A percentile compares a stretch with the other conserved stretches of the same genome.
phyloP scores from a whole-genome alignment of 2,888 invertebrate genomes.

The Agrotis segetum region DNA sequence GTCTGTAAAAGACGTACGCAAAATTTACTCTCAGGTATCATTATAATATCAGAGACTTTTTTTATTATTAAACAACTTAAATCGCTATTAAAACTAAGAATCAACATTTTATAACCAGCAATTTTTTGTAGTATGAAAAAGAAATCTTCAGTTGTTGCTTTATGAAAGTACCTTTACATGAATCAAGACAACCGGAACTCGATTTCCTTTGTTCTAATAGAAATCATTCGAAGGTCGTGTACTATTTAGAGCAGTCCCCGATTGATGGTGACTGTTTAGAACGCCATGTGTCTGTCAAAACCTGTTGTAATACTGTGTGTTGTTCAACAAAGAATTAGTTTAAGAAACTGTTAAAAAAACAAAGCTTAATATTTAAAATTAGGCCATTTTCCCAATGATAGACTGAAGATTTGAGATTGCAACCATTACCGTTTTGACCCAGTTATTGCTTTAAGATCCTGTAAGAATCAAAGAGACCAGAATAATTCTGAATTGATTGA shows the following conservation, averaged over 20 bases:
- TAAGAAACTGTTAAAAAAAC: not conserved
- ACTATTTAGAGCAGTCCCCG: constrained; percentile 28
- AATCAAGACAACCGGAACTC: constrained; percentile 32
- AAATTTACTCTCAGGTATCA: too few relatives aligned
- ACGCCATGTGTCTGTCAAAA: not conserved
- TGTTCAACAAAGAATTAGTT: not conserved
- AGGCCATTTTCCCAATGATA: too few relatives aligned
- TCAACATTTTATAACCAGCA: not conserved
- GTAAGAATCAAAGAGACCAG: too few relatives aligned
- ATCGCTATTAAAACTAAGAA: not conserved
- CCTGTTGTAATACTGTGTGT: not conserved
- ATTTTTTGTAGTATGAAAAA: not conserved
- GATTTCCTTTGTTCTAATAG: constrained; percentile 47
- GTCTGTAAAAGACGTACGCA: too few relatives aligned
- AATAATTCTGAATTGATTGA: not conserved
- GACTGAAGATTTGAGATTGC: not conserved
- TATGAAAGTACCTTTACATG: constrained; percentile 34
- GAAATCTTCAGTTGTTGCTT: not conserved
- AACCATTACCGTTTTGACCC: not conserved
- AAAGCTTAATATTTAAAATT: too few relatives aligned
- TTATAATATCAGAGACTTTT: too few relatives aligned
- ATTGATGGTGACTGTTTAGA: constrained; percentile 18
- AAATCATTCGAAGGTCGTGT: constrained; percentile 36
- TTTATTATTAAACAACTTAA: not conserved
- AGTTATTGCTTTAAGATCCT: not conserved